Evolutionary conservation across 2,113 vertebrate species (phyloP).

Genomic region (Python bivittatus): DNA sequence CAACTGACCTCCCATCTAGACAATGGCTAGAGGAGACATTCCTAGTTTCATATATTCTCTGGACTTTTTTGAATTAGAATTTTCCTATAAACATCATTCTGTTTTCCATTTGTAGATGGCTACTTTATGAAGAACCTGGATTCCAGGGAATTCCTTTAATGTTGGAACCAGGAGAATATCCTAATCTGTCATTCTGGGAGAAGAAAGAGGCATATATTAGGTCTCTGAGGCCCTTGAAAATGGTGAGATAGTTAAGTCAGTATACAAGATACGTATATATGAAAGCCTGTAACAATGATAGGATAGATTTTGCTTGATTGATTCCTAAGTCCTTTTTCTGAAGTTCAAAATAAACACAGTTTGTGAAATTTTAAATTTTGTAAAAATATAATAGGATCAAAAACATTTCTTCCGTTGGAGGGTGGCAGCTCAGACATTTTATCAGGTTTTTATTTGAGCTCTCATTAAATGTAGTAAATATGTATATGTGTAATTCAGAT

Average conservation of each 20-base stretch:
- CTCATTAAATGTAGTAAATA: not conserved
- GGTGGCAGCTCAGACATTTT: not conserved
- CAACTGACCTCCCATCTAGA: not conserved
- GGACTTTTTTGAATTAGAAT: not conserved
- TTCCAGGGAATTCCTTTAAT: constrained; percentile 85
- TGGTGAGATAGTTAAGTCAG: constrained; percentile 72
- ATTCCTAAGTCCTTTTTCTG: not conserved
- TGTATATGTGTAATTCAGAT: not conserved
- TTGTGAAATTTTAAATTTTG: not conserved
- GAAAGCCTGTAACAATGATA: not conserved
- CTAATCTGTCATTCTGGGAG: constrained; percentile 86
- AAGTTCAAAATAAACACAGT: not conserved
- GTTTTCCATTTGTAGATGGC: constrained; percentile 78
- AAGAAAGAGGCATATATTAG: constrained; percentile 87
- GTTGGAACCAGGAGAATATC: constrained; percentile 89
- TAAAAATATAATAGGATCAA: not conserved
- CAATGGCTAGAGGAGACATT: not conserved
- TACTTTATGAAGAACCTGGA: constrained; percentile 89
- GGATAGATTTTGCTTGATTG: not conserved
- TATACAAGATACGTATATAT: not conserved
- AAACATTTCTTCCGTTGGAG: not conserved
- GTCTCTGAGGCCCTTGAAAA: constrained; percentile 88
- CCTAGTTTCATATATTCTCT: not conserved
- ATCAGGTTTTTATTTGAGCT: not conserved
- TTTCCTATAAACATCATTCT: not conserved